A percentile compares a stretch with the other conserved stretches of the same genome.
Evolutionary conservation across 2,113 vertebrate species (phyloP).

Genomic region (Gavialis gangeticus): DNA sequence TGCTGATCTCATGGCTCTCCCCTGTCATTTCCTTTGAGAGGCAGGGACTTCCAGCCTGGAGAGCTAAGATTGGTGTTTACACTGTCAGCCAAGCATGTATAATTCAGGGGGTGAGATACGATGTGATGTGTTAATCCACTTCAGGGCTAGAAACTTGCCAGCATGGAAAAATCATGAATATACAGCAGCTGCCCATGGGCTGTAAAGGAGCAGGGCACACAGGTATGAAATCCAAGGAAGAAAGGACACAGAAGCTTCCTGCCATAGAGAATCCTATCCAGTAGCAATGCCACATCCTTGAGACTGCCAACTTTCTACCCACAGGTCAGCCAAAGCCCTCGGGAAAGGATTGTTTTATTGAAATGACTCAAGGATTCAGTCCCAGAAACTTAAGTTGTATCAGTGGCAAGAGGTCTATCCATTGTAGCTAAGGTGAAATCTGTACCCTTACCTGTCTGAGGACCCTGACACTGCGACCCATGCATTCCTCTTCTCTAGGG

Average conservation of each 20-base stretch:
- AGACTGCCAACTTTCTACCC: background rate
- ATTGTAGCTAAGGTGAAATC: background rate
- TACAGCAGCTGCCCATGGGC: background rate
- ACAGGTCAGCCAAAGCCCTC: background rate
- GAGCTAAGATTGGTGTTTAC: background rate
- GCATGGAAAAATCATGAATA: fast-evolving
- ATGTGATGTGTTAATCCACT: background rate
- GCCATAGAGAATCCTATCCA: background rate
- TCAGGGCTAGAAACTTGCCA: constrained; percentile 41
- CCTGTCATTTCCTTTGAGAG: background rate
- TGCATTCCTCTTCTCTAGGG: background rate
- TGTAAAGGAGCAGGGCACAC: background rate
- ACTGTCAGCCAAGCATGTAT: background rate
- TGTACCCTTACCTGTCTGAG: background rate
- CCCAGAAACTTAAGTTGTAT: background rate
- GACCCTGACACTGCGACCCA: background rate
- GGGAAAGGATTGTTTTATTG: background rate
- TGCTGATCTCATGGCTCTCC: background rate
- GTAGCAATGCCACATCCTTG: background rate
- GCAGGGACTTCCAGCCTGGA: background rate
- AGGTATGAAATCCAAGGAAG: background rate
- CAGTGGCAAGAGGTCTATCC: background rate
- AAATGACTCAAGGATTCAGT: background rate
- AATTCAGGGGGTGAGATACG: background rate
- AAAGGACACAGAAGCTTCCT: background rate